A percentile compares a stretch with the other conserved stretches of the same genome.
phyloP scores from a whole-genome alignment of 2,888 invertebrate species.

The Cacoxenus indagator region DNA sequence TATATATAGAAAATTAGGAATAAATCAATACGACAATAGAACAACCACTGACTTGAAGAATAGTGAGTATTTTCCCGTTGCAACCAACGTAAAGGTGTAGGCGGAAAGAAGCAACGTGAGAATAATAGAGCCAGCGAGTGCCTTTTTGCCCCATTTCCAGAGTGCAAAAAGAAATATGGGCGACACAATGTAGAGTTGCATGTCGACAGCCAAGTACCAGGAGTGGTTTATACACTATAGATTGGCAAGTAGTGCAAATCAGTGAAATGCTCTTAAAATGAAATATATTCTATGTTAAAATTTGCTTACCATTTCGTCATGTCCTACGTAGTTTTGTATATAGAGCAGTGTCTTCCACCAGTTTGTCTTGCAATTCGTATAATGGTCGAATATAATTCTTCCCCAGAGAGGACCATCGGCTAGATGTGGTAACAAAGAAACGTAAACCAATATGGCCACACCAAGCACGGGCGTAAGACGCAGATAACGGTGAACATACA shows the following conservation, averaged over 20 bases:
- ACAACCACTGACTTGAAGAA: conserved; percentile 32
- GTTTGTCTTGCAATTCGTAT: conserved; percentile 57
- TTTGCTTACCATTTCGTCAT: conserved; percentile 48
- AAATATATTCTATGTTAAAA: neutral
- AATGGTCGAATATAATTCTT: conserved; percentile 49
- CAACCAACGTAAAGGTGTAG: conserved; percentile 52
- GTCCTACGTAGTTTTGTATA: conserved; percentile 69
- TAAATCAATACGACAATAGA: neutral
- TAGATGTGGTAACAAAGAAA: conserved; percentile 70
- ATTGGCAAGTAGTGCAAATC: neutral
- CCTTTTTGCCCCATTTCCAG: conserved; percentile 60
- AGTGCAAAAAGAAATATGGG: conserved; percentile 72
- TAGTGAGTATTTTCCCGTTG: conserved; percentile 43
- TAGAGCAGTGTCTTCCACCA: conserved; percentile 72
- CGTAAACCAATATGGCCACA: conserved; percentile 69
- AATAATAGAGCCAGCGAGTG: conserved; percentile 37
- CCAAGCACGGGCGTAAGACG: conserved; percentile 73
- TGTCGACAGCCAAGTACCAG: conserved; percentile 75
- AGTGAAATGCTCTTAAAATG: too few relatives aligned
- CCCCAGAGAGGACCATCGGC: conserved; percentile 73
- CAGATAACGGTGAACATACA: conserved; percentile 61
- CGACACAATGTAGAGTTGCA: conserved; percentile 73
- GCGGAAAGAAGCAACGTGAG: conserved; percentile 51
- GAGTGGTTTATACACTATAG: conserved; percentile 71
- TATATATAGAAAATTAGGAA: conserved; percentile 21